phyloP scores from a whole-genome alignment of 2,797 vertebrate genomes.

The Galagoides demidoff region DNA sequence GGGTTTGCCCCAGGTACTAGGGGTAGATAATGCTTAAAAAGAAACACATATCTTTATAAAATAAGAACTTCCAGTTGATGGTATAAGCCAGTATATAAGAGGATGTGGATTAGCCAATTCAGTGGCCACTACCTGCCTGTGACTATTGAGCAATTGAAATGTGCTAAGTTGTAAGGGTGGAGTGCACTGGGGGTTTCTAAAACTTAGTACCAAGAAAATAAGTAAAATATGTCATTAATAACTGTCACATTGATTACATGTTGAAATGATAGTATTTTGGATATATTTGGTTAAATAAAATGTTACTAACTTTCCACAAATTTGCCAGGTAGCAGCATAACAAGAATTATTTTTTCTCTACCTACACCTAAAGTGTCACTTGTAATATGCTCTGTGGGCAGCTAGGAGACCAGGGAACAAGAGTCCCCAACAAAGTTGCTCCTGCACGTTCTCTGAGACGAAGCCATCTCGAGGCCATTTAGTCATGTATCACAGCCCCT shows the following conservation, averaged over 20 bases:
- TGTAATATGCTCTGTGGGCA: background rate
- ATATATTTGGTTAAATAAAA: background rate
- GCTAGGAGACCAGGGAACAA: background rate
- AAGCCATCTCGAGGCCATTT: background rate
- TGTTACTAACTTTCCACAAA: background rate
- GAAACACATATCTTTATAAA: background rate
- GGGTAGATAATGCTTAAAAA: background rate
- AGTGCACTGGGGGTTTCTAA: background rate
- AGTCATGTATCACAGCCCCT: fast-evolving
- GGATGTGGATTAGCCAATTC: too few species aligned
- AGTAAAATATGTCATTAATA: background rate
- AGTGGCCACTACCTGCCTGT: fast-evolving
- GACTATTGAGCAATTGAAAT: background rate
- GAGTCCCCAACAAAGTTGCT: background rate
- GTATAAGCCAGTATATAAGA: background rate
- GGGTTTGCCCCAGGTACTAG: background rate
- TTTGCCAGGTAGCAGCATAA: background rate
- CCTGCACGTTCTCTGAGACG: background rate
- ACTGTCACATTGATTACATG: background rate
- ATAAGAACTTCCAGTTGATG: background rate
- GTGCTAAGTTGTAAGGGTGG: background rate
- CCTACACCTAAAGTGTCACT: background rate
- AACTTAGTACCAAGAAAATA: background rate
- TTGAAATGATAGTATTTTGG: background rate
- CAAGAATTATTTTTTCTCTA: background rate